Base-by-base conservation (phyloP, 2,797 vertebrate genomes). In the Notolepis coatsorum region DNA sequence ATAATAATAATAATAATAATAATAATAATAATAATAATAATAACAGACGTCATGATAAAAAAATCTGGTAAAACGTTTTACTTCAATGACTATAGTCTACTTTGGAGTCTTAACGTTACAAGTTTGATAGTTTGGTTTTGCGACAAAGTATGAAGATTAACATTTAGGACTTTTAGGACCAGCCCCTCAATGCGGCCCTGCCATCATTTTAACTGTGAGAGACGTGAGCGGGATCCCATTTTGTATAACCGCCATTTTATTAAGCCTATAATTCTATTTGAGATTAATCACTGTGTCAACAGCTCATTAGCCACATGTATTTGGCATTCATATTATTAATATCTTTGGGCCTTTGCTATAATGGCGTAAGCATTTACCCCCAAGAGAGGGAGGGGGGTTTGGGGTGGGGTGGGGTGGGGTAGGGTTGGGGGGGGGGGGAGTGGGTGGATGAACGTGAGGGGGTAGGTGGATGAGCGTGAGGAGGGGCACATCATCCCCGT, bases 361-460 rank as follows among this genome's bases (percentile, higher is more conserved):
- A 74, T 61, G 50, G 52, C 45, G 37, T 42, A 68, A 66, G 65
- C 13, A 24, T 50, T 62, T 10, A 17, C 54, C 61, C 25, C 24
- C 17, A 18, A 66, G 41, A 53, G 45, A 39, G 35, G 41, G 15
- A 28, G 38, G 42, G 47, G 48, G 27, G 54, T 5, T 52, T 7
- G 25, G 38, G 30, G 10, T 39, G 46, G 28, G 35, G 41, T 33
- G 28, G 20, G 7, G 30, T 47, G 12, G 47, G 55, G 37, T 30
- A 37, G 56, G 13, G 25, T 28, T 21, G 43, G 38, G 31, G 53
- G 43, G 53, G 43, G 37, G 24, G 31, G 24, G 50, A 38, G 20
- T 23, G 31, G 38, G 33, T 38, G 20, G 15, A 33, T 24, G 56
- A 60, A 21, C 18, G 21, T 12, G 13, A 53, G 57, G 65, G 20